Conservation (phyloP, 2,888 invertebrate species). For the Oscheius sp. region DNA sequence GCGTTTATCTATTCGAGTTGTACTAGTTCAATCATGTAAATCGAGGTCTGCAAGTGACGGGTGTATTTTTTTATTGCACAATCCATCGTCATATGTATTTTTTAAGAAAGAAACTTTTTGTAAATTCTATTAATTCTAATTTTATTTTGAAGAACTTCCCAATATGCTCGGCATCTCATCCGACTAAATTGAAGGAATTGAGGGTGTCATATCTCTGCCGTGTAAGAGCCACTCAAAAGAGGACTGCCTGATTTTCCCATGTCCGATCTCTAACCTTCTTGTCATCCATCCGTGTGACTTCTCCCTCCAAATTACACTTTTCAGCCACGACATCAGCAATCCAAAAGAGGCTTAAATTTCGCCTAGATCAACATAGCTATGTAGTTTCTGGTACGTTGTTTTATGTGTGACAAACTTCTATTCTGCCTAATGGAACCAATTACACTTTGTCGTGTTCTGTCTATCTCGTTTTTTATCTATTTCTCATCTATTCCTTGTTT, state of each 20-base stretch:
- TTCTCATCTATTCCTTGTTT: background rate
- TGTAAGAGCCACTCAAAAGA: slow-evolving; percentile 23
- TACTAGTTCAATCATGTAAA: too few species aligned
- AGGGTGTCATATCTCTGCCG: background rate
- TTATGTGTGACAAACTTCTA: background rate
- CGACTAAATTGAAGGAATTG: background rate
- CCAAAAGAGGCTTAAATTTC: slow-evolving; percentile 34
- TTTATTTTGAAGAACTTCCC: background rate
- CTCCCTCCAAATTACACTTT: slow-evolving; percentile 28
- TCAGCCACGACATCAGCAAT: slow-evolving; percentile 36
- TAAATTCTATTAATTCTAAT: background rate
- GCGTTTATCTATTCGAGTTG: background rate
- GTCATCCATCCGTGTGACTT: background rate
- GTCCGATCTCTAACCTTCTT: background rate
- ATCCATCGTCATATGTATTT: too few species aligned
- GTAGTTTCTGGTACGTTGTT: slow-evolving; percentile 22
- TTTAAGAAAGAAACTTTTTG: background rate
- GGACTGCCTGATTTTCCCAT: background rate
- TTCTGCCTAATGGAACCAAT: slow-evolving; percentile 6
- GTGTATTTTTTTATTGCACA: too few species aligned
- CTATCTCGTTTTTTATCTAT: slow-evolving; percentile 10
- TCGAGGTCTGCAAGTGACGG: too few species aligned
- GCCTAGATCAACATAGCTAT: slow-evolving; percentile 34
- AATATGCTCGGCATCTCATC: background rate
- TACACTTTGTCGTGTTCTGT: too few species aligned